Conservation (phyloP, 2,888 invertebrate genomes). For the Chloroclysta siterata region DNA sequence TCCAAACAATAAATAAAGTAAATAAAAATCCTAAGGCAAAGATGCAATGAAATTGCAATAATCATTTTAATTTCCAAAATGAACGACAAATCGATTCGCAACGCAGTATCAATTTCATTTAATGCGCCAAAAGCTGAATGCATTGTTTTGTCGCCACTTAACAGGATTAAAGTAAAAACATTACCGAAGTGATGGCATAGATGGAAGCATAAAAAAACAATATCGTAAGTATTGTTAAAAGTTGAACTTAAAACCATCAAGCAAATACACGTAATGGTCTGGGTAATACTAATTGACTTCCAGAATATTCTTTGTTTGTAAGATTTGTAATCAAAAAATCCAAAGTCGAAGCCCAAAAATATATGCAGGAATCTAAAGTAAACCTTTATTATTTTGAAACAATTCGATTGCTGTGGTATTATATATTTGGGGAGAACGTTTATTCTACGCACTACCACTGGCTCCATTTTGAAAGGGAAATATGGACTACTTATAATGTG, state of each 20-base stretch:
- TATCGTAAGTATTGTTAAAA: not conserved
- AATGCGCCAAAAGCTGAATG: not conserved
- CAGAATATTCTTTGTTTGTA: not conserved
- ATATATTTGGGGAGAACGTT: not conserved
- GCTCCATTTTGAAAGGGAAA: not conserved
- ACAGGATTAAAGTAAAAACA: not conserved
- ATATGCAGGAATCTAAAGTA: constrained; percentile 1
- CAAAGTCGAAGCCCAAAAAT: not conserved
- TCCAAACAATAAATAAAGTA: not conserved
- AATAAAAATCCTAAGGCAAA: not conserved
- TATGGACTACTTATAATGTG: too few species aligned
- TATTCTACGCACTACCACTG: not conserved
- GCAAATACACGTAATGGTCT: not conserved
- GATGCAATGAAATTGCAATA: not conserved
- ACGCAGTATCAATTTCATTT: not conserved
- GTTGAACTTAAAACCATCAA: not conserved
- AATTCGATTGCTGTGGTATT: not conserved
- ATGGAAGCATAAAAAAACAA: not conserved
- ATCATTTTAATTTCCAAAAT: not conserved
- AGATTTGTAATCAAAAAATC: not conserved
- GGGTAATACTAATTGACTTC: not conserved
- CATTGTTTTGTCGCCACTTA: not conserved
- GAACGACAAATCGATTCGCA: not conserved
- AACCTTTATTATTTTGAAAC: not conserved
- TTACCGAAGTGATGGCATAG: not conserved